These are phyloP conservation scores for Sinopyrophorus schimmeli DNA, from an alignment of 2,888 invertebrate species.

Conservation along the genomic window DNA sequence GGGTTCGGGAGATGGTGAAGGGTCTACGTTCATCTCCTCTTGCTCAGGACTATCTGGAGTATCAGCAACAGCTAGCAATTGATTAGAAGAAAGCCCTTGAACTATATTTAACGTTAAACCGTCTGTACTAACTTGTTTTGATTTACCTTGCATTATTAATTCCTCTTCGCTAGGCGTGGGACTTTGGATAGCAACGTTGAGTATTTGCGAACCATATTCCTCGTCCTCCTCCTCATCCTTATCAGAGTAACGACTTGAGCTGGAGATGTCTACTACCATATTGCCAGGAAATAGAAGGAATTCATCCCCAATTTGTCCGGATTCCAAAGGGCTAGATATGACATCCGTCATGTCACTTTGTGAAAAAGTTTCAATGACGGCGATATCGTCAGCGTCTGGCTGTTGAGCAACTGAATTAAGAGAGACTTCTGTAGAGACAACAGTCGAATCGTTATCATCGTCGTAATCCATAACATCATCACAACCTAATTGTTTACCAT, in stretches of 20 bases:
- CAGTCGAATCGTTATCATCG: conserved; percentile 62
- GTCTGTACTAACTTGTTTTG: conserved; percentile 44
- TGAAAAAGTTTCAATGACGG: conserved; percentile 61
- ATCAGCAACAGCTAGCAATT: conserved; percentile 55
- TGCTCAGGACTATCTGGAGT: conserved; percentile 61
- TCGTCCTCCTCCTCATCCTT: conserved; percentile 50
- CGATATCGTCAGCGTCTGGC: conserved; percentile 62
- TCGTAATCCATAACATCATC: conserved; percentile 63
- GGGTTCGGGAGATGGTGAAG: conserved; percentile 50
- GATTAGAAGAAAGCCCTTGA: conserved; percentile 52
- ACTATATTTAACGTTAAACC: conserved; percentile 44
- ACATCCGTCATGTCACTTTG: conserved; percentile 58
- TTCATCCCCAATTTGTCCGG: conserved; percentile 62
- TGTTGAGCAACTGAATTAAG: conserved; percentile 63
- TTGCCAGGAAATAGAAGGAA: conserved; percentile 67
- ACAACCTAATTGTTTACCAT: conserved; percentile 56
- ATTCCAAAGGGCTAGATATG: conserved; percentile 64
- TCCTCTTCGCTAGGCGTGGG: conserved; percentile 55
- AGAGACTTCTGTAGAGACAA: conserved; percentile 63
- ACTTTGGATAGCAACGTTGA: conserved; percentile 51
- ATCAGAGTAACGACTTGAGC: conserved; percentile 61
- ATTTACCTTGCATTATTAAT: conserved; percentile 51
- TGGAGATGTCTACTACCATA: conserved; percentile 62
- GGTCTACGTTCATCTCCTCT: conserved; percentile 56
- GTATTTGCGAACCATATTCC: conserved; percentile 44